Conservation (phyloP, 2,113 vertebrate genomes). For the Theristicus caerulescens region DNA sequence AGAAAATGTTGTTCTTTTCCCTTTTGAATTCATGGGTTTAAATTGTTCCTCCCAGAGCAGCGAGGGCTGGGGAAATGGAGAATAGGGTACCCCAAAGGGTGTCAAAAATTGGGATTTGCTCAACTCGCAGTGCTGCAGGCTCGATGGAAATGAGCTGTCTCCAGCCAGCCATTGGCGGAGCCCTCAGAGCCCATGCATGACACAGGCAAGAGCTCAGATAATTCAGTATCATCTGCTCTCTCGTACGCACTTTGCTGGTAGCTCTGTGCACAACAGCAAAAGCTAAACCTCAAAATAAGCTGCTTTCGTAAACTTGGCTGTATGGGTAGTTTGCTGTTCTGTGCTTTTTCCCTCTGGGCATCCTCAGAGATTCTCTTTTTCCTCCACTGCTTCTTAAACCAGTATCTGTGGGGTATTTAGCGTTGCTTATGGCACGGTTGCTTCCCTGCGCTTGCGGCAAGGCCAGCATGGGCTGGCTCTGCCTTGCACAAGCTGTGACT, state of each 20-base stretch:
- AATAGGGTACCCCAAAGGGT: fast-evolving
- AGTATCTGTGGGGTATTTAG: fast-evolving
- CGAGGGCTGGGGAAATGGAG: background rate
- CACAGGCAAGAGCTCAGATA: background rate
- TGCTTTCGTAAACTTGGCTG: background rate
- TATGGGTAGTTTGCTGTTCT: background rate
- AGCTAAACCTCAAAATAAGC: background rate
- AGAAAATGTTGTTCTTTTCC: background rate
- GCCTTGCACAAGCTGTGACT: fast-evolving
- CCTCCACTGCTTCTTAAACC: background rate
- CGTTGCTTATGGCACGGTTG: fast-evolving
- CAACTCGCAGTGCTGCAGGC: background rate
- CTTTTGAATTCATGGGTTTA: background rate
- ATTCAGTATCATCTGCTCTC: background rate
- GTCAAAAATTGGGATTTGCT: background rate
- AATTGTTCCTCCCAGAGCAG: background rate
- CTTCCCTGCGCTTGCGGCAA: fast-evolving
- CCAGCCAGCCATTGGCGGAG: background rate
- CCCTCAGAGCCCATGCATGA: background rate
- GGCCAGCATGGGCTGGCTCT: fast-evolving
- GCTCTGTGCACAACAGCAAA: background rate
- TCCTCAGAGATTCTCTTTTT: background rate
- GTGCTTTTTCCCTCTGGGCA: background rate
- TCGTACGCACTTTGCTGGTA: background rate
- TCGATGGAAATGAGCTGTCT: background rate